A percentile compares a stretch with the other conserved stretches of the same genome.
phyloP scores from a whole-genome alignment of 2,888 invertebrate genomes.

The Tiliacea aurago region DNA sequence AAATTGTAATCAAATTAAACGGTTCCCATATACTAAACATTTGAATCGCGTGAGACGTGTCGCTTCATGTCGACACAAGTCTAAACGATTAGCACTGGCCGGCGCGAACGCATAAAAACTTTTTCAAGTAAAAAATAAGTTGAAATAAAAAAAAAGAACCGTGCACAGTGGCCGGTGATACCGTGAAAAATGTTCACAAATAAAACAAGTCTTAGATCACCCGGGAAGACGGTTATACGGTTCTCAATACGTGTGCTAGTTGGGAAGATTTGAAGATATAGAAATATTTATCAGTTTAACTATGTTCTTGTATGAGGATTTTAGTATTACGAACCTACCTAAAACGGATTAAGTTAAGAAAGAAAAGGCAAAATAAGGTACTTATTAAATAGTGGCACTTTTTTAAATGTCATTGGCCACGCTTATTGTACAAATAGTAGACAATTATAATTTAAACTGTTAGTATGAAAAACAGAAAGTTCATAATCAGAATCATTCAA shows the following conservation, averaged over 20 bases:
- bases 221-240: conserved; percentile 66
- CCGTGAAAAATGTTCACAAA: conserved; percentile 84
- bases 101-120: conserved; percentile 72
- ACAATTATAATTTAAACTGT: not conserved
- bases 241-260: conserved; percentile 72
- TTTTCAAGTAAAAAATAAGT: conserved; percentile 53
- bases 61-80: conserved; percentile 84
- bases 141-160: conserved; percentile 64
- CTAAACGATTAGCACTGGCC: conserved; percentile 76
- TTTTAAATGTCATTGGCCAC: not conserved
- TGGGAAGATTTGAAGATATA: not conserved
- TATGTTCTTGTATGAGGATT: not conserved
- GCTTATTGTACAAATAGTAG: not conserved
- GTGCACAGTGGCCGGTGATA: conserved; percentile 79
- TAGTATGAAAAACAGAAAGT: no score
- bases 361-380: not conserved
- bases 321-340: not conserved
- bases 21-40: conserved; percentile 48
- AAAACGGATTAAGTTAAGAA: not conserved
- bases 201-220: conserved; percentile 76
- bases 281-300: conserved; percentile 21
- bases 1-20: conserved; percentile 66
- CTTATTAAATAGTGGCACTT: not conserved
- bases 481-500: not conserved
- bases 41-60: conserved; percentile 77